Conservation (phyloP, 2,888 invertebrate species). For the Noctua janthe region DNA sequence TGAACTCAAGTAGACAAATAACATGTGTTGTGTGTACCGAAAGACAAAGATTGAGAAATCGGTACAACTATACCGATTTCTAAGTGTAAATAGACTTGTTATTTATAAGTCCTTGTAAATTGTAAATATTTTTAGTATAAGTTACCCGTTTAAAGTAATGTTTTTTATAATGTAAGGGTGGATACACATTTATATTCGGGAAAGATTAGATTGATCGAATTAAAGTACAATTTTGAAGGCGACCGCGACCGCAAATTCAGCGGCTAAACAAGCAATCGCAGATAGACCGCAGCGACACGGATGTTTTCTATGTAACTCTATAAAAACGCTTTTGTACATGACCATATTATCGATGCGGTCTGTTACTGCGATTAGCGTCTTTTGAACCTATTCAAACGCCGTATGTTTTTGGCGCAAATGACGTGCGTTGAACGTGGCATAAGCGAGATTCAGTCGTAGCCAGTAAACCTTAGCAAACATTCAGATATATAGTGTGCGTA, state of each 20-base stretch:
- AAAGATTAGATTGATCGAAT: no score
- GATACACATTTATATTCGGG: constrained; percentile 4
- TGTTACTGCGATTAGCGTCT: not conserved
- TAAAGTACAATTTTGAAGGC: not conserved
- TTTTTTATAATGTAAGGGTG: constrained; percentile 47
- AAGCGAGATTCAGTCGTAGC: not conserved
- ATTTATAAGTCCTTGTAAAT: constrained; percentile 11
- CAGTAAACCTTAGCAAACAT: not conserved
- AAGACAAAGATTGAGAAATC: constrained; percentile 67
- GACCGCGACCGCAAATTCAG: not conserved
- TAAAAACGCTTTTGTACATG: not conserved
- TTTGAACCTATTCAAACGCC: not conserved
- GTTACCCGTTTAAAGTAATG: constrained; percentile 13
- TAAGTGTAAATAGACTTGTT: constrained; percentile 44
- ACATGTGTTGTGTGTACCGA: constrained; percentile 75
- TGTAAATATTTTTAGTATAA: constrained; percentile 45
- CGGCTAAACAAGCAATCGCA: not conserved
- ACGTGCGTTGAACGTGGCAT: not conserved
- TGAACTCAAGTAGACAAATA: constrained; percentile 63
- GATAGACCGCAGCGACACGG: not conserved
- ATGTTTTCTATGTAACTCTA: not conserved
- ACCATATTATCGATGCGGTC: not conserved
- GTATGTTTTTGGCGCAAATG: not conserved
- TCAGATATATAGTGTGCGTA: not conserved
- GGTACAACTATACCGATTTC: constrained; percentile 62